Evolutionary conservation across 2,113 vertebrate species (phyloP), one percentile per base, ranked within the genome.

Genomic region (Sebastes fasciatus): DNA sequence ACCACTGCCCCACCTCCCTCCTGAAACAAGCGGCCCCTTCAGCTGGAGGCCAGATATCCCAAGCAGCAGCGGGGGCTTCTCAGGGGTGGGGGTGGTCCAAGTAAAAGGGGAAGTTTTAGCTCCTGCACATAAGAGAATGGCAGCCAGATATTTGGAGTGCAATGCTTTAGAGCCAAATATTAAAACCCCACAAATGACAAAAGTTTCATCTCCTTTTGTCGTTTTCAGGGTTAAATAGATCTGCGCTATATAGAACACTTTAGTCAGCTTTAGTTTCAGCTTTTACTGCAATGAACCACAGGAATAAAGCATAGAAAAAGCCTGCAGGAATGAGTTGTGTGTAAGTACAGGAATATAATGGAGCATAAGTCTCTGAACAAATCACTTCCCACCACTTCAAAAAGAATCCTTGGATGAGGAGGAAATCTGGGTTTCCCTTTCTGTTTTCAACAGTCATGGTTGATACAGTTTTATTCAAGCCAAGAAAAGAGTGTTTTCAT

Each of bases 11-110:
- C 68, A 51, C 74, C 71, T 65, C 80, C 75, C 87, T 91, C 90
- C 89, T 88, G 86, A 80, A 95, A 96, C 96, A 97, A 96, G 95
- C 85, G 72, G 93, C 93, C 91, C 95, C 95, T 96, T 97, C 95
- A 96, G 95, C 91, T 94, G 94, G 91, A 95, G 91, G 95, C 94
- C 93, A 96, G 95, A 96, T 95, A 95, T 95, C 95, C 95, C 85
- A 89, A 91, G 88, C 94, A 95, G 93, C 93, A 92, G 76, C 34
- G 80, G 82, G 84, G 94, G 90, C 77, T 83, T 77, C 43, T 83
- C 68, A 60, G 62, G 84, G 60, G 54, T 5, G 67, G 69, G 75
- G 55, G 71, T 74, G 23, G 91, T 84, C 75, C 83, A 86, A 86
- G 79, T 58, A 71, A 78, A 83, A 70, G 49, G 77, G 84, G 85